Conservation (phyloP, 2,113 vertebrate genomes). For the Murina feae region DNA sequence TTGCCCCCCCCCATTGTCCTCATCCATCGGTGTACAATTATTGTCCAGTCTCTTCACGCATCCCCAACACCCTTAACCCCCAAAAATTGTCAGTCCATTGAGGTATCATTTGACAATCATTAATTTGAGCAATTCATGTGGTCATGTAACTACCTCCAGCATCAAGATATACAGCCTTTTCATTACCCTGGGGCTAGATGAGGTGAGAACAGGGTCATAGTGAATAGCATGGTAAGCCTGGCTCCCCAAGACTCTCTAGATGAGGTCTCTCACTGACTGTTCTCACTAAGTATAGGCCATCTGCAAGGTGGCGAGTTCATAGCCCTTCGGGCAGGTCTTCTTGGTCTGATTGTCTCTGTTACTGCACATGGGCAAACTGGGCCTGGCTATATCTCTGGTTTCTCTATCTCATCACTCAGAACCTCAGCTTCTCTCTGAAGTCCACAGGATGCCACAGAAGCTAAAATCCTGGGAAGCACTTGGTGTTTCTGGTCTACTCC, state of each 20-base stretch:
- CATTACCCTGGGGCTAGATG: no score
- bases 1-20: no score
- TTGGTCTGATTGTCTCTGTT: fast-evolving
- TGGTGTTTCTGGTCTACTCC: background rate
- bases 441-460: fast-evolving
- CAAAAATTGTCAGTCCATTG: no score
- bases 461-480: no score
- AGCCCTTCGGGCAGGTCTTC: background rate
- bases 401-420: fast-evolving
- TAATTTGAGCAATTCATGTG: fast-evolving
- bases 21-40: no score
- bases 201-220: no score
- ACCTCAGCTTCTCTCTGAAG: background rate
- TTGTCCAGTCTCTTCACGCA: no score
- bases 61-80: no score
- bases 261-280: fast-evolving
- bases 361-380: fast-evolving
- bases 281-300: background rate
- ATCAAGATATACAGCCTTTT: fast-evolving
- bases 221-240: fast-evolving
- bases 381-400: fast-evolving
- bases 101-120: background rate
- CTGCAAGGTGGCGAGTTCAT: background rate
- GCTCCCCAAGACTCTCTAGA: fast-evolving
- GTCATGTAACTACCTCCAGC: fast-evolving